Evolutionary conservation across 2,797 vertebrate genomes (phyloP).

Genomic region (Gambelia wislizenii): DNA sequence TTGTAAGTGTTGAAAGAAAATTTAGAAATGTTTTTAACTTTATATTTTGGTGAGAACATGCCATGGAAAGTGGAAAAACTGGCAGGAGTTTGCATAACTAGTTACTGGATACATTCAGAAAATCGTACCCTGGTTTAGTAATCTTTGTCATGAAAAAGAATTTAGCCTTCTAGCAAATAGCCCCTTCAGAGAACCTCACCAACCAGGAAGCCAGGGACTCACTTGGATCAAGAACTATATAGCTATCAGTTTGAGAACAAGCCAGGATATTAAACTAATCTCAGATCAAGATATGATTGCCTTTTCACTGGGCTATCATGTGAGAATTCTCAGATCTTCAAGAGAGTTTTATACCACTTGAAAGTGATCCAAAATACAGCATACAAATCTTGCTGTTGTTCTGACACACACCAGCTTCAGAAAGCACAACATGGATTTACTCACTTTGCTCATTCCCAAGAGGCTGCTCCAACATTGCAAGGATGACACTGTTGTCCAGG

Average conservation of each 20-base stretch:
- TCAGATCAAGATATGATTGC: neutral
- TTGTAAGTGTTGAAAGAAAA: neutral
- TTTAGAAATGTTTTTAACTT: neutral
- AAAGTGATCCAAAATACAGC: neutral
- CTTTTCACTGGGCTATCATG: neutral
- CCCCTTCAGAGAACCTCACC: neutral
- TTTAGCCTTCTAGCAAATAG: neutral
- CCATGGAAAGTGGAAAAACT: neutral
- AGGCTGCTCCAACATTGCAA: slow-evolving; percentile 91
- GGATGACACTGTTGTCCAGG: slow-evolving; percentile 90
- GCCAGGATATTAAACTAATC: neutral
- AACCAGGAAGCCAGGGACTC: neutral
- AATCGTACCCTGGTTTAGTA: neutral
- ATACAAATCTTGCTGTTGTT: neutral
- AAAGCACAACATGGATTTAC: slow-evolving; percentile 53
- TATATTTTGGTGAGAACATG: neutral
- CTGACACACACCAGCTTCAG: slow-evolving; percentile 5
- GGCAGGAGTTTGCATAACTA: neutral
- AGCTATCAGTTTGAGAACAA: neutral
- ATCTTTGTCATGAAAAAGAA: neutral
- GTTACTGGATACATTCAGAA: neutral
- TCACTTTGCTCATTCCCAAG: slow-evolving; percentile 89
- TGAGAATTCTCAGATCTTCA: neutral
- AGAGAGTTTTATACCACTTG: slow-evolving; percentile 10
- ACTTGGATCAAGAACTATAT: neutral